A percentile compares a stretch with the other conserved stretches of the same genome.
Evolutionary conservation across 2,888 invertebrate species (phyloP).

Genomic region (Hipparchia semele): DNA sequence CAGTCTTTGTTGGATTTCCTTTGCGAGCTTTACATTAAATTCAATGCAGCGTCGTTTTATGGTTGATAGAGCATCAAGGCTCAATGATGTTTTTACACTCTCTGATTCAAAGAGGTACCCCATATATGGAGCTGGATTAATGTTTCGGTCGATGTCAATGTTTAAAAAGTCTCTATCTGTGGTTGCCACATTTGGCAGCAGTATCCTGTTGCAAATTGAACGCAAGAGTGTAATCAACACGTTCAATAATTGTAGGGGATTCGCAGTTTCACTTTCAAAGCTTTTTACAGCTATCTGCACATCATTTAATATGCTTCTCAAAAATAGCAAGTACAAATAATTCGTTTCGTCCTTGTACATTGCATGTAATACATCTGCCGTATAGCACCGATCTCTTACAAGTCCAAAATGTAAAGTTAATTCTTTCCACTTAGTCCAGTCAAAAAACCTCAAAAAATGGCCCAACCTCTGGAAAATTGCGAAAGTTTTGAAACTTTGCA

Average conservation of each 20-base stretch:
- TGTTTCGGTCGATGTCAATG: slow-evolving; percentile 17
- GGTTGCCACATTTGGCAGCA: slow-evolving; percentile 29
- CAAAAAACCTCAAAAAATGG: too few species aligned
- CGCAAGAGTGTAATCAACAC: slow-evolving; percentile 33
- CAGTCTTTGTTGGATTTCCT: not conserved
- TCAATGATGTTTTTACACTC: not conserved
- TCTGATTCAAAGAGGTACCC: not conserved
- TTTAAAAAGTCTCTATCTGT: slow-evolving; percentile 21
- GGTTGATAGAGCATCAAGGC: not conserved
- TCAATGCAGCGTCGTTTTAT: not conserved
- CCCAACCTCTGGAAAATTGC: too few species aligned
- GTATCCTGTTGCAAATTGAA: slow-evolving; percentile 41
- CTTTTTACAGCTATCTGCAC: slow-evolving; percentile 30
- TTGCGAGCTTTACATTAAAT: not conserved
- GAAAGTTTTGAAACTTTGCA: too few species aligned
- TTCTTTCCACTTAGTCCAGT: too few species aligned
- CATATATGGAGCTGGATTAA: slow-evolving; percentile 7
- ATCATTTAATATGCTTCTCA: slow-evolving; percentile 30
- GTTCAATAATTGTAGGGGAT: slow-evolving; percentile 33
- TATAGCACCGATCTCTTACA: not conserved
- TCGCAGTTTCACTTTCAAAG: not conserved
- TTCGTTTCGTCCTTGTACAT: not conserved
- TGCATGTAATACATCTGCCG: not conserved
- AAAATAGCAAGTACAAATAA: slow-evolving; percentile 18
- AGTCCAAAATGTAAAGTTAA: slow-evolving; percentile 34